Evolutionary conservation across 64 coral and sea anemone species (phyloP).

Genomic region (Hydrozoanthus tunicans): DNA sequence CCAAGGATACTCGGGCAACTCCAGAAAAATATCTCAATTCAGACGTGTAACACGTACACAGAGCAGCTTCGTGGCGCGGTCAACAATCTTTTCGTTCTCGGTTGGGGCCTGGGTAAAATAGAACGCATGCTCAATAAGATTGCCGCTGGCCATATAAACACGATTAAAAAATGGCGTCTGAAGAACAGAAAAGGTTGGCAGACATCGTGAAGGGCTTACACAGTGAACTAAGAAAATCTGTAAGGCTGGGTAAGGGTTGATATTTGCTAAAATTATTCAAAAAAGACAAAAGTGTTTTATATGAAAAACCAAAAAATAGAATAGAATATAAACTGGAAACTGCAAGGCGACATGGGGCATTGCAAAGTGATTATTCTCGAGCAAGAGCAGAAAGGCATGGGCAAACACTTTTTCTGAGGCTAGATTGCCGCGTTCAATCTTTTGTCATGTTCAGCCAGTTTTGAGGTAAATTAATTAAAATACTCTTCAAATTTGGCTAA

Average conservation of each 20-base stretch:
- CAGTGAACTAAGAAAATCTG: conserved; percentile 61
- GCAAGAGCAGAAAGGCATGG: too few relatives aligned
- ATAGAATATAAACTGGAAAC: too few relatives aligned
- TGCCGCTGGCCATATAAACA: conserved; percentile 31
- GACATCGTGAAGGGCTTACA: conserved; percentile 90
- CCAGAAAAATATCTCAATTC: neutral
- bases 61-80: neutral
- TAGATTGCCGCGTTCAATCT: too few relatives aligned
- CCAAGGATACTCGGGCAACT: neutral
- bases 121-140: neutral
- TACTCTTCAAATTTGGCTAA: too few relatives aligned
- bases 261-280: too few relatives aligned
- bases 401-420: too few relatives aligned
- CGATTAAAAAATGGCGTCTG: conserved; percentile 1
- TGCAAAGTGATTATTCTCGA: too few relatives aligned
- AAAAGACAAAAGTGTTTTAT: too few relatives aligned
- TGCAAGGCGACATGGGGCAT: too few relatives aligned
- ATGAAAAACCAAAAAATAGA: too few relatives aligned
- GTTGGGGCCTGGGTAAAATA: neutral
- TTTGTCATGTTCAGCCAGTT: too few relatives aligned
- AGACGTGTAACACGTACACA: conserved; percentile 12
- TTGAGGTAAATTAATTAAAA: too few relatives aligned
- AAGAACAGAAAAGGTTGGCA: conserved; percentile 71
- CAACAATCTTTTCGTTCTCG: neutral
- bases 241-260: conserved; percentile 35